Conservation (phyloP, 2,113 vertebrate genomes). For the Mus spicilegus region DNA sequence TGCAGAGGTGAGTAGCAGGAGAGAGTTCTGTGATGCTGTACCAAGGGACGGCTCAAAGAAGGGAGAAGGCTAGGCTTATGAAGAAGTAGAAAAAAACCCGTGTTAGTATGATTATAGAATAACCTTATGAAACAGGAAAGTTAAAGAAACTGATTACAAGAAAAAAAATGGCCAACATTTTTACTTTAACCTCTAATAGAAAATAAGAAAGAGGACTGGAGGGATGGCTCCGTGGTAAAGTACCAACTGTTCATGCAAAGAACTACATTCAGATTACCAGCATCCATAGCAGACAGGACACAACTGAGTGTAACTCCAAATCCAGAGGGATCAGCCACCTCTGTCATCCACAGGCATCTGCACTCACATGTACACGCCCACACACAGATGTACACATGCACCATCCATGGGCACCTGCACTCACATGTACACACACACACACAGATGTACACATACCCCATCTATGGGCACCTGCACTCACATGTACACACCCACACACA, state of each 20-base stretch:
- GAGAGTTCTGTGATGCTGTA: not conserved
- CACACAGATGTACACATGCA: not conserved
- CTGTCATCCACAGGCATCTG: too few species aligned
- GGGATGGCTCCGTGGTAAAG: not conserved
- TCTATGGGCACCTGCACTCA: too few species aligned
- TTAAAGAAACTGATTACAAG: not conserved
- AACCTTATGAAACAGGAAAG: not conserved
- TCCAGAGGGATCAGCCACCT: not conserved
- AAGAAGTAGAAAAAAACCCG: not conserved
- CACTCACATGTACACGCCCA: too few species aligned
- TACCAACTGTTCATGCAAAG: not conserved
- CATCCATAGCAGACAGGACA: not conserved
- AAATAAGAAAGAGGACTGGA: conserved; percentile 1
- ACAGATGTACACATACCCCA: too few species aligned
- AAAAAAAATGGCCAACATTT: not conserved
- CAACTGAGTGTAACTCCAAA: not conserved
- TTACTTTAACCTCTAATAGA: not conserved
- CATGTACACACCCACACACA: too few species aligned
- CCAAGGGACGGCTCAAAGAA: not conserved
- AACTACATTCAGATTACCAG: not conserved
- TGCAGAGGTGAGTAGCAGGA: not conserved
- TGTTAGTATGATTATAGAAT: not conserved
- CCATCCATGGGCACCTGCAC: too few species aligned
- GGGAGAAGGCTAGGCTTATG: not conserved
- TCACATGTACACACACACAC: too few species aligned